These are phyloP conservation scores for Poeciliopsis infans DNA, from an alignment of 2,797 vertebrate genomes.

Conservation along the genomic window DNA sequence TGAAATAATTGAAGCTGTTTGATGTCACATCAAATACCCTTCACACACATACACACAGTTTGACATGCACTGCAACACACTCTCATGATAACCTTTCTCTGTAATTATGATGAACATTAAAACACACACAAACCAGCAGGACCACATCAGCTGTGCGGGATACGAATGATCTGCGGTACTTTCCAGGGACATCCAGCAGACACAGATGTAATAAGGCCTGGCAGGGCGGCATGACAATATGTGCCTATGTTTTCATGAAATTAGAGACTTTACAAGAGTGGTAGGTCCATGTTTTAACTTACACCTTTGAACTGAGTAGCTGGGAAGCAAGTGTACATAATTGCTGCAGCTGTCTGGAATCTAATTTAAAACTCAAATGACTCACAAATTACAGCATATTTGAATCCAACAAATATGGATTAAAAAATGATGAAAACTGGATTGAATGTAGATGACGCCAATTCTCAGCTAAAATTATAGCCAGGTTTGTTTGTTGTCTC, in stretches of 20 bases:
- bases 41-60: conserved; percentile 17
- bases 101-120: conserved; percentile 14
- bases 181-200: not conserved
- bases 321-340: not conserved
- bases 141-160: not conserved
- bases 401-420: not conserved
- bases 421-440: not conserved
- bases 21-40: conserved; percentile 51
- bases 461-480: not conserved
- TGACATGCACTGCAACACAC: conserved; percentile 13
- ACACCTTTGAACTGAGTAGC: not conserved
- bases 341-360: not conserved
- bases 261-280: not conserved
- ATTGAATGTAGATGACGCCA: not conserved
- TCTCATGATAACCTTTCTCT: conserved; percentile 21
- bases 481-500: not conserved
- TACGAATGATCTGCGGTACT: not conserved
- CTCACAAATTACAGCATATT: not conserved
- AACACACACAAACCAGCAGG: conserved; percentile 14
- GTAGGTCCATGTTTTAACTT: not conserved
- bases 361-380: not conserved
- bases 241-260: not conserved
- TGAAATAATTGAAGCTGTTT: conserved; percentile 68
- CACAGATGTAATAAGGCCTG: not conserved
- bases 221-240: not conserved